A percentile compares a stretch with the other conserved stretches of the same genome.
These are phyloP conservation scores for Clitarchus hookeri DNA, from an alignment of 2,888 invertebrate genomes.

Conservation along the genomic window DNA sequence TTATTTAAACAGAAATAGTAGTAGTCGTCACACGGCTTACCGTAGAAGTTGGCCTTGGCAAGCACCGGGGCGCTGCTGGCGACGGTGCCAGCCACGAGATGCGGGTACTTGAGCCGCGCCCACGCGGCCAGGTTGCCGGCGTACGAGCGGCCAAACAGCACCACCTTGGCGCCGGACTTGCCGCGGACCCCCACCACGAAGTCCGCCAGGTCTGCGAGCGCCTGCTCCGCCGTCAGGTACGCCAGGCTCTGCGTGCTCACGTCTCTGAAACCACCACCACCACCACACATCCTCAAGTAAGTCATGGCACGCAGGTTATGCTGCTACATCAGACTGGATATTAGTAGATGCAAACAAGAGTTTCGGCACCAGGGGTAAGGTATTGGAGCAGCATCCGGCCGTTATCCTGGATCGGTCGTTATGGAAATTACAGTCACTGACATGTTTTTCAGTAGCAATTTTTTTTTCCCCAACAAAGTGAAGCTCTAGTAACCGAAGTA, in stretches of 20 bases:
- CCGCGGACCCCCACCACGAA: conserved; percentile 51
- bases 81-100: conserved; percentile 60
- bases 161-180: conserved; percentile 51
- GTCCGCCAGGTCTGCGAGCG: conserved; percentile 69
- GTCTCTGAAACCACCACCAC: conserved; percentile 53
- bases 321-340: neutral
- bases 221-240: conserved; percentile 67
- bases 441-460: too few relatives aligned
- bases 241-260: conserved; percentile 62
- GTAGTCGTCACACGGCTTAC: conserved; percentile 52
- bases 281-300: neutral
- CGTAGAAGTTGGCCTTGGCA: conserved; percentile 63
- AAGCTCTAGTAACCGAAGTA: too few relatives aligned
- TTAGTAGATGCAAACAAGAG: too few relatives aligned
- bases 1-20: too few relatives aligned
- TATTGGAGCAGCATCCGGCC: too few relatives aligned
- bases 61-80: conserved; percentile 65
- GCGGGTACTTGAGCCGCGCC: conserved; percentile 63
- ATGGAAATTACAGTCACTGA: too few relatives aligned
- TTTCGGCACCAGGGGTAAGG: too few relatives aligned
- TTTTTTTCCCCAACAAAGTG: too few relatives aligned
- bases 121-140: conserved; percentile 65
- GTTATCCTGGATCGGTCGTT: too few relatives aligned
- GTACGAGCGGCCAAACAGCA: conserved; percentile 63
- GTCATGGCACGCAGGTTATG: too few relatives aligned